A percentile compares a stretch with the other conserved stretches of the same genome.
Conservation (phyloP, 2,113 vertebrate species). For the Oreotragus oreotragus region DNA sequence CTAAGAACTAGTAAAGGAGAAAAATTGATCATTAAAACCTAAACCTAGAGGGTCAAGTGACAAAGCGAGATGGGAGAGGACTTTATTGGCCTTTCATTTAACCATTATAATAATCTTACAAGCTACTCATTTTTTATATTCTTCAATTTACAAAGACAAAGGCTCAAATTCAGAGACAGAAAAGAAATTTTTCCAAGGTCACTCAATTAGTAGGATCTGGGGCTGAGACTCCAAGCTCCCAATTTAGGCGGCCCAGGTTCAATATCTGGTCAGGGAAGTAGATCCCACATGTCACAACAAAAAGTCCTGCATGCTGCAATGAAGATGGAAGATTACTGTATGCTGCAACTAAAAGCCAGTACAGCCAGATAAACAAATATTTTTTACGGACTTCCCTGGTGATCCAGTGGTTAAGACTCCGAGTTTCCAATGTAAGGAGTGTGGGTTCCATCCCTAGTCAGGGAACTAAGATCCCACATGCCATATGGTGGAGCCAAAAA, state of each 20-base stretch:
- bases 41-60: background rate
- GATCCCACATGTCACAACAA: background rate
- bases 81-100: no score
- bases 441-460: background rate
- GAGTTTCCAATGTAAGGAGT: background rate
- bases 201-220: no score
- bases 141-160: no score
- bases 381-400: background rate
- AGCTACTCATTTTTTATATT: no score
- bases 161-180: no score
- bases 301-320: background rate
- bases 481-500: background rate
- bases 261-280: background rate
- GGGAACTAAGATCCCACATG: background rate
- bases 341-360: fast-evolving
- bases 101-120: no score
- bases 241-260: background rate
- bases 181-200: no score
- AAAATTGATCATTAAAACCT: background rate
- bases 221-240: background rate
- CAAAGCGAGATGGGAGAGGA: background rate
- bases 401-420: background rate
- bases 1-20: background rate
- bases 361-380: background rate
- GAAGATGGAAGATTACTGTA: background rate